Evolutionary conservation across 1,140 invertebrate genomes (phyloP).

Genomic region (Batillaria attramentaria): DNA sequence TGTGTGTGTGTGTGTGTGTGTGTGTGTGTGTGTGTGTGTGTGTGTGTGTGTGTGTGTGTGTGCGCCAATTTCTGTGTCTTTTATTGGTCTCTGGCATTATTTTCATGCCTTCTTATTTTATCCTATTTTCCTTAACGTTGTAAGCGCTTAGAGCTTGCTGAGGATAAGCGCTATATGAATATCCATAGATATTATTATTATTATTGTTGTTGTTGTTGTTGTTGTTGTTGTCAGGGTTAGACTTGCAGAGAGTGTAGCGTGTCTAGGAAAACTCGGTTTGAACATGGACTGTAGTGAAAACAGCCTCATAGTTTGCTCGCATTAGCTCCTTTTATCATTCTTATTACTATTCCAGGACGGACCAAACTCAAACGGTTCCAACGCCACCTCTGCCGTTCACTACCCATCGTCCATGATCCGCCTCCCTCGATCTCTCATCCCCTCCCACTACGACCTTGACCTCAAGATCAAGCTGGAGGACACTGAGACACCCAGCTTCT

Average conservation of each 20-base stretch:
- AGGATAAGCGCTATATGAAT: too few species aligned
- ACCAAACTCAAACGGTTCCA: too few species aligned
- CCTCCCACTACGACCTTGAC: slow-evolving; percentile 51
- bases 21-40: background rate
- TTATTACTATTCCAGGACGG: too few species aligned
- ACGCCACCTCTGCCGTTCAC: background rate
- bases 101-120: background rate
- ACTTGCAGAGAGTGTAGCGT: too few species aligned
- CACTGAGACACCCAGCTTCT: slow-evolving; percentile 48
- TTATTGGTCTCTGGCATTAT: background rate
- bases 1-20: slow-evolving; percentile 5
- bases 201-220: too few species aligned
- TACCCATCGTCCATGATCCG: slow-evolving; percentile 50
- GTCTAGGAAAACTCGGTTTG: too few species aligned
- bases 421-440: slow-evolving; percentile 48
- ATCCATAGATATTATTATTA: too few species aligned
- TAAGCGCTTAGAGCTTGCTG: background rate
- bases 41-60: slow-evolving; percentile 1
- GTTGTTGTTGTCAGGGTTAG: too few species aligned
- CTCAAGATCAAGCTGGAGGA: slow-evolving; percentile 49
- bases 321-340: too few species aligned
- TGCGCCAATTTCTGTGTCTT: too few species aligned
- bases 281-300: too few species aligned
- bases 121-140: background rate
- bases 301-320: too few species aligned